A percentile compares a stretch with the other conserved stretches of the same genome.
Evolutionary conservation across 1,140 invertebrate genomes (phyloP).

Genomic region (Anagrus nilaparvatae): DNA sequence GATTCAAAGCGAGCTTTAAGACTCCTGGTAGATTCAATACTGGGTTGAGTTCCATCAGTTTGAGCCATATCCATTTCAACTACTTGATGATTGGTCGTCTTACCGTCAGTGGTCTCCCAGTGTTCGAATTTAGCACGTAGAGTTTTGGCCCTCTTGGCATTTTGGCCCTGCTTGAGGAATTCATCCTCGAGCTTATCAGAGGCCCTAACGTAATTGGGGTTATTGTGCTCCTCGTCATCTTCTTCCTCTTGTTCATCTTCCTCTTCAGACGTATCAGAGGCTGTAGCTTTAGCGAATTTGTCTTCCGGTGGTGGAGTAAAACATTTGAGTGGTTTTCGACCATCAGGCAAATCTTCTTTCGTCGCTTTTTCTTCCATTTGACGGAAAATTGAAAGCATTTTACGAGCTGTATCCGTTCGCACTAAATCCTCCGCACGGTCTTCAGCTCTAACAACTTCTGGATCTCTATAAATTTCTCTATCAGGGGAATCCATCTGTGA

Average conservation of each 20-base stretch:
- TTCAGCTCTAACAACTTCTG: constrained; percentile 57
- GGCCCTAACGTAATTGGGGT: constrained; percentile 46
- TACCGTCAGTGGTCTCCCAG: constrained; percentile 68
- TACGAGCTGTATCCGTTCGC: constrained; percentile 63
- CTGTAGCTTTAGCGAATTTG: constrained; percentile 43
- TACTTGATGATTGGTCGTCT: constrained; percentile 29
- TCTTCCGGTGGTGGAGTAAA: constrained; percentile 81
- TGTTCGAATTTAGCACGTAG: constrained; percentile 84
- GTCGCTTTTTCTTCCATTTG: constrained; percentile 68
- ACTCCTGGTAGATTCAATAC: constrained; percentile 67
- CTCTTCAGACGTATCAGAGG: constrained; percentile 46
- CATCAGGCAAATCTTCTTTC: constrained; percentile 48
- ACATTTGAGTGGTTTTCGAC: constrained; percentile 72
- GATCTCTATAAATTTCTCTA: constrained; percentile 64
- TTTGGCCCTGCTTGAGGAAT: constrained; percentile 59
- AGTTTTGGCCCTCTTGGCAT: constrained; percentile 72
- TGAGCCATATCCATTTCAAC: constrained; percentile 44
- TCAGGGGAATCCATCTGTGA: constrained; percentile 58
- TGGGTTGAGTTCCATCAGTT: constrained; percentile 44
- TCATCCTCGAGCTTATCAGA: constrained; percentile 51
- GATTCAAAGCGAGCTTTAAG: constrained; percentile 77
- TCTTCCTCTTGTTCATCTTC: constrained; percentile 50
- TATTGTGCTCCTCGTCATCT: constrained; percentile 44
- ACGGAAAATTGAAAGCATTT: constrained; percentile 77
- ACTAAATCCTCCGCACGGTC: constrained; percentile 43